Evolutionary conservation across 2,113 vertebrate genomes (phyloP).

Genomic region (Guaruba guarouba): DNA sequence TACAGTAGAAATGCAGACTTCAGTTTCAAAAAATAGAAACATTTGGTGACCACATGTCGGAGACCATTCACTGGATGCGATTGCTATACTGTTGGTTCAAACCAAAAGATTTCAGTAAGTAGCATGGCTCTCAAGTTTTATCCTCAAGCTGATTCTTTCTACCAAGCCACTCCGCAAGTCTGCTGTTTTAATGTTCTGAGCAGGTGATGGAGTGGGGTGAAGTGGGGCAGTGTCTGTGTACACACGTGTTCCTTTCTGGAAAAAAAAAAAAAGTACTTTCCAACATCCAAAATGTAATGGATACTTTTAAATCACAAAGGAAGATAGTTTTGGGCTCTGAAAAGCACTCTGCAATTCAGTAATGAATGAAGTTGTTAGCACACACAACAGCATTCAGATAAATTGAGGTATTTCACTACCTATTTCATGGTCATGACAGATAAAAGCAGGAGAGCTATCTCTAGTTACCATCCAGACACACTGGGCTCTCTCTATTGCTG

Average conservation of each 20-base stretch:
- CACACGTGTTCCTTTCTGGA: not conserved
- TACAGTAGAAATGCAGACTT: constrained; percentile 23
- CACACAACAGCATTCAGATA: not conserved
- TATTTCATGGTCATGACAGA: not conserved
- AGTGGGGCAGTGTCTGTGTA: too few species aligned
- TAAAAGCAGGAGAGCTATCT: not conserved
- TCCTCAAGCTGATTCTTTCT: not conserved
- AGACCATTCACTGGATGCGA: not conserved
- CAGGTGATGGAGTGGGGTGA: not conserved
- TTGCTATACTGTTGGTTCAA: not conserved
- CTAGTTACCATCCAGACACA: rapidly evolving
- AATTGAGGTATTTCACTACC: not conserved
- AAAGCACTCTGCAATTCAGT: not conserved
- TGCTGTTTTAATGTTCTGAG: not conserved
- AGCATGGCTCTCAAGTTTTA: not conserved
- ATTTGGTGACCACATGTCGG: constrained; percentile 64
- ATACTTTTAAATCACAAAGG: not conserved
- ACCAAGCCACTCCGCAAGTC: not conserved
- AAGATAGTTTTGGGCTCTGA: not conserved
- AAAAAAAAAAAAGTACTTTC: not conserved
- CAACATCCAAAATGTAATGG: not conserved
- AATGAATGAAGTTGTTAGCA: not conserved
- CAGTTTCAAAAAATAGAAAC: constrained; percentile 2
- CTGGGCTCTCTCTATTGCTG: not conserved
- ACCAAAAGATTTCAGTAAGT: not conserved